Percentiles rank a stretch among this genome's conserved stretches.
Evolutionary conservation across 2,888 invertebrate genomes (phyloP).

Genomic region (Ormyrus thymus): DNA sequence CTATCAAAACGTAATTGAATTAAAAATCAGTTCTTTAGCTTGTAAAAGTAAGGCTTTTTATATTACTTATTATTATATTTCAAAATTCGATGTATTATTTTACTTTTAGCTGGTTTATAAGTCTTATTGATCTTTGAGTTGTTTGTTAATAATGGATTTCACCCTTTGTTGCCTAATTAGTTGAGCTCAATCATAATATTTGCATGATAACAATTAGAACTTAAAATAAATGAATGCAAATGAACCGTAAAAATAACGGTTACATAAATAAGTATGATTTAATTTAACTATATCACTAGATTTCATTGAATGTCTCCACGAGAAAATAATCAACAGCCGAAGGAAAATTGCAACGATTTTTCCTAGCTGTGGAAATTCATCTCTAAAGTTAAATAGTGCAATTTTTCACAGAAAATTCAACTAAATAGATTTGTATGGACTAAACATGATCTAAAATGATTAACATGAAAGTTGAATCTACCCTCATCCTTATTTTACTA

Average conservation of each 20-base stretch:
- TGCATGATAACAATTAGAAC: slow-evolving; percentile 36
- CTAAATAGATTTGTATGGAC: slow-evolving; percentile 18
- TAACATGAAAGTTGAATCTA: slow-evolving; percentile 28
- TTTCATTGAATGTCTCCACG: slow-evolving; percentile 22
- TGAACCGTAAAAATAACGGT: slow-evolving; percentile 42
- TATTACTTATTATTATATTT: slow-evolving; percentile 31
- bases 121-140: slow-evolving; percentile 43
- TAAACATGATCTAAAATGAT: slow-evolving; percentile 37
- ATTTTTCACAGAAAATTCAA: slow-evolving; percentile 31
- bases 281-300: slow-evolving; percentile 43
- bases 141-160: slow-evolving; percentile 18
- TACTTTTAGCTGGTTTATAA: slow-evolving; percentile 21
- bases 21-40: too few species aligned
- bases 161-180: slow-evolving; percentile 36
- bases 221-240: slow-evolving; percentile 42
- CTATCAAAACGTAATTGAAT: too few species aligned
- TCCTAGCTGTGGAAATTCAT: slow-evolving; percentile 13
- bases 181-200: slow-evolving; percentile 50
- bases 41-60: neutral
- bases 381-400: slow-evolving; percentile 4
- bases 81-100: slow-evolving; percentile 36
- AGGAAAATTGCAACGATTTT: slow-evolving; percentile 22
- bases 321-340: slow-evolving; percentile 32
- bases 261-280: slow-evolving; percentile 33
- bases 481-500: slow-evolving; percentile 29